Base-by-base conservation (phyloP, 2,113 vertebrate genomes). In the Danionella cerebrum region DNA sequence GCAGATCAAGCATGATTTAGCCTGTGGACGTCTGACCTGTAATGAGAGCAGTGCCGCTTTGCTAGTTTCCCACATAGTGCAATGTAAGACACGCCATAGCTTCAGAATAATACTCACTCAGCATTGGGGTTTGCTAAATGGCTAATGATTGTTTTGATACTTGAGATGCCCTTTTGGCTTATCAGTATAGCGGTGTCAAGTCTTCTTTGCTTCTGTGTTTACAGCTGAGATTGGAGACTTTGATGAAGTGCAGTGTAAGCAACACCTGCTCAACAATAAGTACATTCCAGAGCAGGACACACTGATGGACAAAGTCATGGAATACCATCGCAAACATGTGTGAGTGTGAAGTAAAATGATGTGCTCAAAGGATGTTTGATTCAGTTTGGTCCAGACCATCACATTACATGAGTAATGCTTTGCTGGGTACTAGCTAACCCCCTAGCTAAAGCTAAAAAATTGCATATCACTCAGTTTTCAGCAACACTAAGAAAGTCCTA, bases 191-290 rank as follows among this genome's bases (percentile, higher is more conserved):
- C n/a, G n/a, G n/a, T n/a, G n/a, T n/a, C n/a, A n/a, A n/a, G n/a
- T 3, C 5, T 21, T 53, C 3, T 36, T n/a, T 44, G 38, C 55
- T 6, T 24, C 14, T 57, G 19, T 69, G 22, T 54, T 62, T 57
- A 3, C 83, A 99, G 96, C 96, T 42, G 96, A 99, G 87, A 95
- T 98, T 78, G 96, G 96, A 44, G 96, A 99, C 86, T 99, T 94
- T 80, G 96, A 99, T 79, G 96, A 97, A 87, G 90, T 86, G 31
- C 87, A 90, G 69, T 91, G 92, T 84, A 89, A 89, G 71, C 94
- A 95, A 80, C 96, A 99, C 78, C 91, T 99, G 82, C 89, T 89
- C 44, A 95, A 97, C 83, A 96, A 92, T 83, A 95, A 92, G 77
- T 99, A 99, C 83, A 88, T 98, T 86, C 94, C 95, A 74, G 92